These are phyloP conservation scores for Forbesichthys agassizii DNA, from an alignment of 2,113 vertebrate genomes.

Conservation along the genomic window DNA sequence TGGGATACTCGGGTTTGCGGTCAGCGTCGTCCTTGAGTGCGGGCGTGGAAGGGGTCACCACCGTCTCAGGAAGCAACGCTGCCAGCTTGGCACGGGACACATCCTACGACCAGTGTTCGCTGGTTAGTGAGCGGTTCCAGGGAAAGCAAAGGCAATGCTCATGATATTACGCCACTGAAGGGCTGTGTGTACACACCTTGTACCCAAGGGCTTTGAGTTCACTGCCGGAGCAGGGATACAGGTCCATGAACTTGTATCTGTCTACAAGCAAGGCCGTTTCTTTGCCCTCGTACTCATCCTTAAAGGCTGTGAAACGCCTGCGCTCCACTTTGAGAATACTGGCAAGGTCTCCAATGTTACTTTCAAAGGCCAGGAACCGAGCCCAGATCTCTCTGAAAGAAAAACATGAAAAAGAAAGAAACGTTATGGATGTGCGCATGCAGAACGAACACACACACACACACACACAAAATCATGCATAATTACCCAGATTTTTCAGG, in stretches of 20 bases:
- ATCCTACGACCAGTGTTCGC: conserved; percentile 76
- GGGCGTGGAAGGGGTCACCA: conserved; percentile 90
- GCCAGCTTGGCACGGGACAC: conserved; percentile 95
- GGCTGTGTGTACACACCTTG: conserved; percentile 78
- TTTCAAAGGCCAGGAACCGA: conserved; percentile 96
- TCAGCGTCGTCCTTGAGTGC: conserved; percentile 91
- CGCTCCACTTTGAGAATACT: conserved; percentile 98
- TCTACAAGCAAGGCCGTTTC: conserved; percentile 96
- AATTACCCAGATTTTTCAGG: conserved; percentile 95
- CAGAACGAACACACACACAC: not conserved
- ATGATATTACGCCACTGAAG: too few species aligned
- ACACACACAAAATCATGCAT: not conserved
- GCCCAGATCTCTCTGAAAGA: conserved; percentile 93
- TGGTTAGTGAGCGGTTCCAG: not conserved
- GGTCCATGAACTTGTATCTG: conserved; percentile 98
- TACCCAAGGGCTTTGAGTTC: conserved; percentile 98
- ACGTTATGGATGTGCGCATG: too few species aligned
- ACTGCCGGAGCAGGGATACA: conserved; percentile 94
- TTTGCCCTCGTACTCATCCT: conserved; percentile 97
- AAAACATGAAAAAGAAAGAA: not conserved
- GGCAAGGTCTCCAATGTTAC: conserved; percentile 96
- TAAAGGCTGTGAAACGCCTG: conserved; percentile 93
- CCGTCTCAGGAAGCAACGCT: conserved; percentile 89
- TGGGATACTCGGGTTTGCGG: conserved; percentile 96
- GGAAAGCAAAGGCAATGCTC: not conserved